Conservation (phyloP, 2,888 invertebrate species). For the Drosophila prostipennis region DNA sequence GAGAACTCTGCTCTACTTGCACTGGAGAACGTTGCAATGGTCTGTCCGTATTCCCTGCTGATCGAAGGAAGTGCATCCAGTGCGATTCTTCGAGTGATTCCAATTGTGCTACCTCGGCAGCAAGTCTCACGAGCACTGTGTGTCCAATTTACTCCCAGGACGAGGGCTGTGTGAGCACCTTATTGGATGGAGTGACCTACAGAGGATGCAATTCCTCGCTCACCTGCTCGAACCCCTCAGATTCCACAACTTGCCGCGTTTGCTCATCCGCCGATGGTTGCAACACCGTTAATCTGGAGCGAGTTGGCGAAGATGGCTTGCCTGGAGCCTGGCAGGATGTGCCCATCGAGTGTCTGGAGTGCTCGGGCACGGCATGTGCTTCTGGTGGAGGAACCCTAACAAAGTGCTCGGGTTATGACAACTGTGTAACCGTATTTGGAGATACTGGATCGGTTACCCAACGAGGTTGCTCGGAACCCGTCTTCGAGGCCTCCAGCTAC, state of each 20-base stretch:
- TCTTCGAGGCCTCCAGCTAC: conserved; percentile 42
- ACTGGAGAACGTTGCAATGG: conserved; percentile 72
- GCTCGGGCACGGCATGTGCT: conserved; percentile 55
- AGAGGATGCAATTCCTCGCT: conserved; percentile 78
- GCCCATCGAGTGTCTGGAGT: conserved; percentile 74
- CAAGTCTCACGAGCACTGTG: conserved; percentile 58
- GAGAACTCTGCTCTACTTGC: conserved; percentile 70
- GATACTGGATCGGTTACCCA: conserved; percentile 59
- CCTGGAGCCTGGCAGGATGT: conserved; percentile 81
- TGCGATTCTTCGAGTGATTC: conserved; percentile 69
- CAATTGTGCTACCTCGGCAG: conserved; percentile 65
- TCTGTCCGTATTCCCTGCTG: conserved; percentile 65
- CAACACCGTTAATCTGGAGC: conserved; percentile 73
- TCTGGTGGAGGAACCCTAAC: conserved; percentile 27
- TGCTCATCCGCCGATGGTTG: conserved; percentile 66
- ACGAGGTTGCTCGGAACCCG: conserved; percentile 73
- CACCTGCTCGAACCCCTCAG: conserved; percentile 66
- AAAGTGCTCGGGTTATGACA: conserved; percentile 67
- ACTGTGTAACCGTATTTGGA: conserved; percentile 79
- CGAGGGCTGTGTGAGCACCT: conserved; percentile 74
- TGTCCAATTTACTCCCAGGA: conserved; percentile 70
- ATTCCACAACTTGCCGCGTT: conserved; percentile 67
- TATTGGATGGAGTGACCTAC: conserved; percentile 64
- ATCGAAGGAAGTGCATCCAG: conserved; percentile 75
- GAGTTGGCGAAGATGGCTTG: conserved; percentile 59